A percentile compares a stretch with the other conserved stretches of the same genome.
Conservation (phyloP, 2,113 vertebrate species). For the Neodontobutis hainanensis region DNA sequence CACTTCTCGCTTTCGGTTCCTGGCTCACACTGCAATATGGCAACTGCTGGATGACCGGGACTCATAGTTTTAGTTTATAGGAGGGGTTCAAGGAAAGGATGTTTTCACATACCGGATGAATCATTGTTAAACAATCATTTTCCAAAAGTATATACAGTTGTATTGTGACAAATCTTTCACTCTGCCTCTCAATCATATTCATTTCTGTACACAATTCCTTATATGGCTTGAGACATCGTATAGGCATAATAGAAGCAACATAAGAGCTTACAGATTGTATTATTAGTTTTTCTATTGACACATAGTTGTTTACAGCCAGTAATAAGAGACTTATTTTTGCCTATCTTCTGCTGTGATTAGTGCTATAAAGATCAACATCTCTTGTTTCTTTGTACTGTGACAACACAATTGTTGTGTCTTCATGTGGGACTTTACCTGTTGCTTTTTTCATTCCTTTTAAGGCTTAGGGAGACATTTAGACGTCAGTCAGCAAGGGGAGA, state of each 20-base stretch:
- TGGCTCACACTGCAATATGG: slow-evolving; percentile 25
- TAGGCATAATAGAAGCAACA: background rate
- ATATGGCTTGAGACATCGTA: background rate
- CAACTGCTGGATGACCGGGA: slow-evolving; percentile 4
- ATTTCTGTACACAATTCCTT: background rate
- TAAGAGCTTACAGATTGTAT: background rate
- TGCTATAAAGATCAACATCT: slow-evolving; percentile 13
- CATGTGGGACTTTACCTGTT: background rate
- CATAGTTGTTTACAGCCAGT: background rate
- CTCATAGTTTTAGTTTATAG: slow-evolving; percentile 8
- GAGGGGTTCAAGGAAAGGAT: slow-evolving; percentile 9
- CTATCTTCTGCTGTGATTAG: background rate
- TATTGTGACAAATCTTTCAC: slow-evolving; percentile 13
- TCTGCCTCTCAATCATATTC: background rate
- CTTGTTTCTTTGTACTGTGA: background rate
- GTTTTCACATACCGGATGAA: slow-evolving; percentile 14
- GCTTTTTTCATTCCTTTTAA: slow-evolving; percentile 19
- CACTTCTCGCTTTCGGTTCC: slow-evolving; percentile 23
- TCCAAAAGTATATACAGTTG: background rate
- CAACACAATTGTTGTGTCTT: slow-evolving; percentile 4
- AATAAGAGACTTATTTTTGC: background rate
- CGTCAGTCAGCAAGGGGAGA: slow-evolving; percentile 30
- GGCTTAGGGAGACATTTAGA: slow-evolving; percentile 36
- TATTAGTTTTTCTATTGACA: background rate
- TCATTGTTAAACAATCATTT: slow-evolving; percentile 6